These are phyloP conservation scores for Salarias fasciatus DNA, from an alignment of 2,797 vertebrate species.

Conservation along the genomic window DNA sequence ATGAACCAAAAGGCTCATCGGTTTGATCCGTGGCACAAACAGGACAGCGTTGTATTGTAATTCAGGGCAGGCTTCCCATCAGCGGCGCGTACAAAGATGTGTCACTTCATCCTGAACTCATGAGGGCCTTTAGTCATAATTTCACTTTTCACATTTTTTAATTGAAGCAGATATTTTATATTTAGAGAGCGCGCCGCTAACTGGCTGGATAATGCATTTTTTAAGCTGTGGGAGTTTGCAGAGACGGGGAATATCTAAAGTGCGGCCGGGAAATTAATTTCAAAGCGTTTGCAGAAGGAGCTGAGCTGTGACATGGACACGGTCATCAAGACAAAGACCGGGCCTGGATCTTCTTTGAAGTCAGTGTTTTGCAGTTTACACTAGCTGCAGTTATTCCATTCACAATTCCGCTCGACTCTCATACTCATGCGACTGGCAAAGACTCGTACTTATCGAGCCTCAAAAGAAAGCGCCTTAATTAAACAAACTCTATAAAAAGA, in stretches of 20 bases:
- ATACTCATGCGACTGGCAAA: no score
- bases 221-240: neutral
- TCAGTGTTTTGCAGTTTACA: constrained; percentile 3
- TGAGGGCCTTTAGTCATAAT: neutral
- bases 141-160: neutral
- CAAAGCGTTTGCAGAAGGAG: no score
- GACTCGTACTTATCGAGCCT: no score
- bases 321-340: neutral
- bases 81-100: neutral
- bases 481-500: no score
- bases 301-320: no score
- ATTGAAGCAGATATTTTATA: neutral
- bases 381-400: constrained; percentile 13
- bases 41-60: neutral
- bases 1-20: constrained; percentile 23
- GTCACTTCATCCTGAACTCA: constrained; percentile 7
- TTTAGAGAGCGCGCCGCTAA: neutral
- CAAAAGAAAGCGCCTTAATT: no score
- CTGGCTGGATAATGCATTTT: neutral
- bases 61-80: constrained; percentile 17
- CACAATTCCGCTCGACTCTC: neutral
- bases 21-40: constrained; percentile 40
- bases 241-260: neutral
- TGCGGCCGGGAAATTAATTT: no score
- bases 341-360: neutral